Conservation (phyloP, 2,888 invertebrate genomes). For the Congeria kusceri region DNA sequence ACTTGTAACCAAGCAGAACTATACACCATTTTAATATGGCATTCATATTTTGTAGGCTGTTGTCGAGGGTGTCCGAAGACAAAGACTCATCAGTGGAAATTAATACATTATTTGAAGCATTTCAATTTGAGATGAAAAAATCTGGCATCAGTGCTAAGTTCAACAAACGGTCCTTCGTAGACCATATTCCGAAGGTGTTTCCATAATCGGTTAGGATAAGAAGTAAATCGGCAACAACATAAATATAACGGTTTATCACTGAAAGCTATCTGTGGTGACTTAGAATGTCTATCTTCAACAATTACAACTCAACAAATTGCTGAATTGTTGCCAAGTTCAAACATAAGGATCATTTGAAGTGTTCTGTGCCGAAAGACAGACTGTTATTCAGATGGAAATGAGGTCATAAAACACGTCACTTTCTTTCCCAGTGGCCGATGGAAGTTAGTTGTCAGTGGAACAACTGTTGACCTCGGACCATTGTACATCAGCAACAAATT, state of each 20-base stretch:
- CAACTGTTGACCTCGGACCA: constrained; percentile 4
- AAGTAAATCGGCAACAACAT: constrained; percentile 3
- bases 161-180: constrained; percentile 6
- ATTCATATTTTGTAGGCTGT: constrained; percentile 28
- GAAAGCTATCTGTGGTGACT: neutral
- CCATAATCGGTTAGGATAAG: constrained; percentile 7
- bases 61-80: constrained; percentile 10
- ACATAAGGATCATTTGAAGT: constrained; percentile 3
- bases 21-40: too few relatives aligned
- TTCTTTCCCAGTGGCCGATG: constrained; percentile 11
- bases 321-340: neutral
- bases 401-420: constrained; percentile 13
- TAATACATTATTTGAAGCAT: constrained; percentile 21
- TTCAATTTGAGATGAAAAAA: constrained; percentile 20
- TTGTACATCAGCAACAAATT: constrained; percentile 10
- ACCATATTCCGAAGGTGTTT: constrained; percentile 20
- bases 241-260: constrained; percentile 20
- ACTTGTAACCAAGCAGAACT: too few relatives aligned
- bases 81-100: neutral
- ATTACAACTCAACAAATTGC: neutral
- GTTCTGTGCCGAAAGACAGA: constrained; percentile 7
- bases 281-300: neutral
- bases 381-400: constrained; percentile 13
- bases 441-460: constrained; percentile 16
- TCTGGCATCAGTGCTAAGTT: neutral